These are phyloP conservation scores for Thysanoteuthis rhombus DNA, from an alignment of 2,888 invertebrate genomes.

Conservation along the genomic window DNA sequence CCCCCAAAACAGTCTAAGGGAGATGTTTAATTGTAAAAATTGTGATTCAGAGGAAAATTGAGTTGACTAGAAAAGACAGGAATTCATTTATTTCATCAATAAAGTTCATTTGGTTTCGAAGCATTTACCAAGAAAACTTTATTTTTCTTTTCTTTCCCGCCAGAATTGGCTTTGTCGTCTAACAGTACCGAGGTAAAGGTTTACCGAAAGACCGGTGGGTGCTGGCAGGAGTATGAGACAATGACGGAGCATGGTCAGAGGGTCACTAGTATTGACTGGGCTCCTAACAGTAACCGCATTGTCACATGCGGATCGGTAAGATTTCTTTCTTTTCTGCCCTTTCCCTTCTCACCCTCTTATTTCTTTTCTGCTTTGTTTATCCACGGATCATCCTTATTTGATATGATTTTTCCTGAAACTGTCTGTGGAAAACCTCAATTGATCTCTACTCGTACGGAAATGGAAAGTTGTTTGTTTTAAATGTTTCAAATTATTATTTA, in stretches of 20 bases:
- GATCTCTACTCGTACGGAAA: no score
- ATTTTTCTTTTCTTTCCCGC: constrained; percentile 52
- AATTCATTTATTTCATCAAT: no score
- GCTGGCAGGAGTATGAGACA: constrained; percentile 81
- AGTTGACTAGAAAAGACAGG: no score
- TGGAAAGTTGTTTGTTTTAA: no score
- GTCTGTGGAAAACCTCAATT: no score
- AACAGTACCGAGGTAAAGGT: constrained; percentile 97
- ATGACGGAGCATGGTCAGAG: constrained; percentile 86
- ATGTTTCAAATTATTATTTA: no score
- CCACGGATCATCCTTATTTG: no score
- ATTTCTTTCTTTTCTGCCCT: constrained; percentile 20
- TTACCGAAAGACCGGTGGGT: constrained; percentile 81
- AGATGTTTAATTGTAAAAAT: no score
- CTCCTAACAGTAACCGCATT: constrained; percentile 93
- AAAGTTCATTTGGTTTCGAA: background rate
- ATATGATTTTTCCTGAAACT: no score
- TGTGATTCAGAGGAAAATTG: no score
- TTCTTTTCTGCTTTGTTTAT: background rate
- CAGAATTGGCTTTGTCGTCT: constrained; percentile 94
- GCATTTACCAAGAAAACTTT: constrained; percentile 20
- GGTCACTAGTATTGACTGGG: constrained; percentile 99
- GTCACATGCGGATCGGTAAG: constrained; percentile 92
- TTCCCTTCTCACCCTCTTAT: background rate
- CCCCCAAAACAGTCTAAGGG: no score